Evolutionary conservation across 2,888 invertebrate species (phyloP).

Genomic region (Drosophila paucipuncta): DNA sequence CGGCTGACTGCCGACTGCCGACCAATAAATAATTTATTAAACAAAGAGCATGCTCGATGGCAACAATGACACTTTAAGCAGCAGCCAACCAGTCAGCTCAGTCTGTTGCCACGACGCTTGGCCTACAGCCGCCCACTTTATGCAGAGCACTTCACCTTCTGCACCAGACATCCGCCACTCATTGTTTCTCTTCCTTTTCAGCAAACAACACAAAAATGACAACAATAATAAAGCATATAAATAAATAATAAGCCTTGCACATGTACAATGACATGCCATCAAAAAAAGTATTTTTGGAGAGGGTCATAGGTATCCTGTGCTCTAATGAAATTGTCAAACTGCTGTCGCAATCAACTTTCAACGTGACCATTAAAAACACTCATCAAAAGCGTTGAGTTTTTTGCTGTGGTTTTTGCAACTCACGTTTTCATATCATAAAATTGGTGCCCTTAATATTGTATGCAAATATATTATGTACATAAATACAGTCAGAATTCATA

Average conservation of each 20-base stretch:
- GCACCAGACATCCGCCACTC: constrained; percentile 50
- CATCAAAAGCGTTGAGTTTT: constrained; percentile 7
- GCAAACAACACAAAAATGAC: constrained; percentile 31
- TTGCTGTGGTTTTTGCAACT: constrained; percentile 9
- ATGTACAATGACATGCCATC: constrained; percentile 58
- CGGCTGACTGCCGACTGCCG: constrained; percentile 16
- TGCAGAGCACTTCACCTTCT: constrained; percentile 23
- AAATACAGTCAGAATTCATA: neutral
- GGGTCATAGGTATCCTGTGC: neutral
- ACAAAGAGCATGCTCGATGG: constrained; percentile 74
- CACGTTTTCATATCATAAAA: constrained; percentile 19
- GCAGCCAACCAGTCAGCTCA: constrained; percentile 34
- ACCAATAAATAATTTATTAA: constrained; percentile 77
- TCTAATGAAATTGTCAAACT: constrained; percentile 58
- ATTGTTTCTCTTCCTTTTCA: constrained; percentile 23
- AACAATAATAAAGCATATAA: constrained; percentile 73
- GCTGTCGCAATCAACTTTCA: constrained; percentile 35
- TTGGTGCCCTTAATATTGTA: neutral
- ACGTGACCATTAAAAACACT: constrained; percentile 27
- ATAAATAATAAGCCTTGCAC: constrained; percentile 73
- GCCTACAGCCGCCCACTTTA: constrained; percentile 42
- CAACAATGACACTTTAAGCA: constrained; percentile 78
- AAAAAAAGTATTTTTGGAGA: neutral
- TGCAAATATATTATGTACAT: neutral
- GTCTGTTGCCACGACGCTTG: constrained; percentile 35